These are phyloP conservation scores for Petrolisthes manimaculis DNA, from an alignment of 2,888 invertebrate genomes.

Conservation along the genomic window DNA sequence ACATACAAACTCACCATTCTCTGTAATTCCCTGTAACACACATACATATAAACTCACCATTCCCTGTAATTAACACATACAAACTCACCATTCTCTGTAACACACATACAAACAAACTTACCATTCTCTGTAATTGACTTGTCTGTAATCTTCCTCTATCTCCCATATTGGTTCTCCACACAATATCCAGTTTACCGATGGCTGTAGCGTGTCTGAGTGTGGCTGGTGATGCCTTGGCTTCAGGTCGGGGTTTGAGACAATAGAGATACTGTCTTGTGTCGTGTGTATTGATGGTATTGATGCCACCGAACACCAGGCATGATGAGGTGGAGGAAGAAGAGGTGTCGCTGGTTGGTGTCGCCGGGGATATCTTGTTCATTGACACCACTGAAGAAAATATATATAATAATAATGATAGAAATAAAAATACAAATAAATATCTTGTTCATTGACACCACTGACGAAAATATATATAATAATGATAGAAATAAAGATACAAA, in stretches of 20 bases:
- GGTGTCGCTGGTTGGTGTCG: no score
- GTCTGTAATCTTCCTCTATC: constrained; percentile 97
- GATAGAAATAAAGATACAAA: background rate
- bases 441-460: background rate
- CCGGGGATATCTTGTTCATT: constrained; percentile 76
- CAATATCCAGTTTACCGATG: constrained; percentile 97
- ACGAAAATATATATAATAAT: background rate
- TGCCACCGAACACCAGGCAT: constrained; percentile 71
- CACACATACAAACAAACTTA: constrained; percentile 72
- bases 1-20: background rate
- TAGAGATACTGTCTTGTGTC: constrained; percentile 96
- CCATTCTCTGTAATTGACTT: constrained; percentile 91
- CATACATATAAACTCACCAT: constrained; percentile 77
- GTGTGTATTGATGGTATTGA: constrained; percentile 81
- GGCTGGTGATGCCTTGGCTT: constrained; percentile 82
- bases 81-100: constrained; percentile 76
- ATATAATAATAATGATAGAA: constrained; percentile 2
- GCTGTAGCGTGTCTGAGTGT: constrained; percentile 82
- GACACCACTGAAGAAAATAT: constrained; percentile 75
- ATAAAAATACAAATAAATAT: background rate
- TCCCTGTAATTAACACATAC: constrained; percentile 91
- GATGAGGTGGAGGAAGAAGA: no score
- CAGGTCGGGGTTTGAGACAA: constrained; percentile 85
- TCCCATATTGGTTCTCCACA: constrained; percentile 97
- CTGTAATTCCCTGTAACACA: background rate